Evolutionary conservation across 2,797 vertebrate genomes (phyloP).

Genomic region (Sparus aurata): DNA sequence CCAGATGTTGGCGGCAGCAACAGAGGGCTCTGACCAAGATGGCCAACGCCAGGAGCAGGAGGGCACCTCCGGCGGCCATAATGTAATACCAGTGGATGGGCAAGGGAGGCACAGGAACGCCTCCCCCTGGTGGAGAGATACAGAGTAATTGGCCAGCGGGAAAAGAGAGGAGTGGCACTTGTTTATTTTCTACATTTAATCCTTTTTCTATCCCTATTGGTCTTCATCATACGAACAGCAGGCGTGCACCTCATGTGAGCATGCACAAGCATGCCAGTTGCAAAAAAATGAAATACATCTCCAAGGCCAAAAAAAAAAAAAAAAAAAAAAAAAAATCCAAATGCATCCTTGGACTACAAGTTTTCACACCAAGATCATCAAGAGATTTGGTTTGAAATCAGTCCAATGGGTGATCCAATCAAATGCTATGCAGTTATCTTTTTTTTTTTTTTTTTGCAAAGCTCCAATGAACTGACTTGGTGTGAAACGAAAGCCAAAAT

Average conservation of each 20-base stretch:
- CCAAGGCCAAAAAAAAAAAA: constrained; percentile 66
- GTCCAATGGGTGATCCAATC: constrained; percentile 67
- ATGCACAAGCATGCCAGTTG: constrained; percentile 83
- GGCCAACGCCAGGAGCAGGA: constrained; percentile 97
- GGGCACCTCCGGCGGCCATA: constrained; percentile 96
- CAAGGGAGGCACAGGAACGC: constrained; percentile 96
- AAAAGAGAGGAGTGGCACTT: constrained; percentile 76
- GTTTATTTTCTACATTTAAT: constrained; percentile 58
- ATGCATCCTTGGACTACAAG: constrained; percentile 68
- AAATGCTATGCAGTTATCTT: constrained; percentile 42
- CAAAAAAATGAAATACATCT: constrained; percentile 71
- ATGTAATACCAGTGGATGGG: constrained; percentile 99
- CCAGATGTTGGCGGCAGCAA: constrained; percentile 98
- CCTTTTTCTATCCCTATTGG: constrained; percentile 52
- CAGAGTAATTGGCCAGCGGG: constrained; percentile 85
- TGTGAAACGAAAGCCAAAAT: constrained; percentile 78
- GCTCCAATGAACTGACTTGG: constrained; percentile 70
- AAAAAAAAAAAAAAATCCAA: constrained; percentile 49
- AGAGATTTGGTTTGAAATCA: constrained; percentile 69
- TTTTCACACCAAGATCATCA: constrained; percentile 82
- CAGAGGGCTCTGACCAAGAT: constrained; percentile 96
- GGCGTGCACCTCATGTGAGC: constrained; percentile 77
- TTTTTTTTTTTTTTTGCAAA: constrained; percentile 24
- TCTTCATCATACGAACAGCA: constrained; percentile 67
- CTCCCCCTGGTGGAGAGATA: constrained; percentile 99